phyloP scores from a whole-genome alignment of 2,797 vertebrate genomes.

The Pagetopsis macropterus region DNA sequence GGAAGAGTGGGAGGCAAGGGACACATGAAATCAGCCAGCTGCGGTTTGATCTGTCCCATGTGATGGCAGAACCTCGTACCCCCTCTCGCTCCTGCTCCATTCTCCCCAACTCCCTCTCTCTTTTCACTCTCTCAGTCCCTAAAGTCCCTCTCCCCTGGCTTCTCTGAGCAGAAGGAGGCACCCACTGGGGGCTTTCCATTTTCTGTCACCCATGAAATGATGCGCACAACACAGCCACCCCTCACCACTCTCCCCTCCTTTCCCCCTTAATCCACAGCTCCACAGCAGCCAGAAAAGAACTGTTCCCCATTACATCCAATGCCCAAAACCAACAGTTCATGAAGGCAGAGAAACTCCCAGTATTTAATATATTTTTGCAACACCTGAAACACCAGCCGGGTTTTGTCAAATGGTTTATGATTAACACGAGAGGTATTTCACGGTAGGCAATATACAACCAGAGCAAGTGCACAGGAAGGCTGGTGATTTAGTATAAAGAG shows the following conservation, averaged over 20 bases:
- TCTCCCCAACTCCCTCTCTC: conserved; percentile 44
- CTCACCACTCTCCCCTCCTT: conserved; percentile 10
- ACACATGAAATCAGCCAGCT: conserved; percentile 78
- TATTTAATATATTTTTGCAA: not conserved
- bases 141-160: conserved; percentile 53
- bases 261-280: conserved; percentile 41
- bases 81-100: conserved; percentile 28
- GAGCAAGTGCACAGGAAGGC: too few species aligned
- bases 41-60: conserved; percentile 75
- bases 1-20: conserved; percentile 66
- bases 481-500: too few species aligned
- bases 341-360: conserved; percentile 3
- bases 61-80: conserved; percentile 48
- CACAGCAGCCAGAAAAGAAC: conserved; percentile 3
- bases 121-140: conserved; percentile 46
- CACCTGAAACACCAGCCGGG: not conserved
- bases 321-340: conserved; percentile 12
- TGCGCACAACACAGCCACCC: conserved; percentile 46
- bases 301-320: not conserved
- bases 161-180: conserved; percentile 65
- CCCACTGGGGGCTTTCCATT: conserved; percentile 63
- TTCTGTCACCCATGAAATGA: conserved; percentile 79
- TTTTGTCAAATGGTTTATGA: too few species aligned
- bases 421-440: too few species aligned
- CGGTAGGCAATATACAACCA: too few species aligned